These are phyloP conservation scores for Nasua narica DNA, from an alignment of 2,797 vertebrate genomes.

Conservation along the genomic window DNA sequence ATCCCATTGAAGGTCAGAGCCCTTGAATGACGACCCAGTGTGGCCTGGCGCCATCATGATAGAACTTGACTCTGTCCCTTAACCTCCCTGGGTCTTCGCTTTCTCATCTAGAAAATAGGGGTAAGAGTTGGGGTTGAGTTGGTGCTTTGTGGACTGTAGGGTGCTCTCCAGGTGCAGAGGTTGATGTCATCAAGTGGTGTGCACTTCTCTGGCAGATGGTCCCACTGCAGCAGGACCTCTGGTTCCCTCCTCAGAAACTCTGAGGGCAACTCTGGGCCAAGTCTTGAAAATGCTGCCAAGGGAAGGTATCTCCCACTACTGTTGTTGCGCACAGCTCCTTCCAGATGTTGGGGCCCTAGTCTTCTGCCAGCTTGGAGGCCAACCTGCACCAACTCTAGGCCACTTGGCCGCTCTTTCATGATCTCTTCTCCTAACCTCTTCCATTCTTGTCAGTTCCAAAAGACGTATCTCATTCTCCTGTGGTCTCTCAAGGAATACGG, in stretches of 20 bases:
- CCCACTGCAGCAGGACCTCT: fast-evolving
- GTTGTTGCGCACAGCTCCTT: neutral
- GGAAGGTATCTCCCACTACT: too few species aligned
- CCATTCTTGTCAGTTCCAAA: neutral
- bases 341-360: neutral
- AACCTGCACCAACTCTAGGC: neutral
- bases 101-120: neutral
- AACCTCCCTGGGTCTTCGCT: neutral
- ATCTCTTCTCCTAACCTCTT: neutral
- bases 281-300: neutral
- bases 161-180: neutral
- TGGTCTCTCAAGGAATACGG: neutral
- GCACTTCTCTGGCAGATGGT: neutral
- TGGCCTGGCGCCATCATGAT: too few species aligned
- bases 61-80: neutral
- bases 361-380: neutral
- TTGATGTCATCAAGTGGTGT: neutral
- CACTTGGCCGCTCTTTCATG: neutral
- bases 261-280: neutral
- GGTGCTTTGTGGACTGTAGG: neutral
- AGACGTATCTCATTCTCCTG: neutral
- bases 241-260: neutral
- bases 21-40: neutral
- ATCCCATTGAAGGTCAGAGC: neutral
- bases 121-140: neutral